These are phyloP conservation scores for Ephialtes manifestator DNA, from an alignment of 2,888 invertebrate genomes.

Conservation along the genomic window DNA sequence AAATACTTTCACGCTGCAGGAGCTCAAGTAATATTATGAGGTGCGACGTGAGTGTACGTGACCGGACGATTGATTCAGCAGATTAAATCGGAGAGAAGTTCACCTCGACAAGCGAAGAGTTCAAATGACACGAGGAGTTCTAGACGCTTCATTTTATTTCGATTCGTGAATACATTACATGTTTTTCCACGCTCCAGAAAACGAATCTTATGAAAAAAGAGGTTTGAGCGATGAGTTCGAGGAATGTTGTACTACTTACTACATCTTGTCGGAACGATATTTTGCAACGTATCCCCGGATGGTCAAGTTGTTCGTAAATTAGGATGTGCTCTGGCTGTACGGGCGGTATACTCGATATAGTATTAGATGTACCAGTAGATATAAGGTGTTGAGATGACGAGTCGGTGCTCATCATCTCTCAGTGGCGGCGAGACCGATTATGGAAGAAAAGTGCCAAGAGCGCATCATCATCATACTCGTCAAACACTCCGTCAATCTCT, in stretches of 20 bases:
- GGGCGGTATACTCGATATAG: background rate
- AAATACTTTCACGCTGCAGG: conserved; percentile 8
- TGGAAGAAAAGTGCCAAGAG: conserved; percentile 44
- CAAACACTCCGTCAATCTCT: conserved; percentile 44
- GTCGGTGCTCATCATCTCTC: conserved; percentile 46
- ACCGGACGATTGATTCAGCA: background rate
- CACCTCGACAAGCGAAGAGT: background rate
- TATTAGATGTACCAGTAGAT: background rate
- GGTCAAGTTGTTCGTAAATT: conserved; percentile 27
- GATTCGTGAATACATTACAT: background rate
- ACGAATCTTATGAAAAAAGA: background rate
- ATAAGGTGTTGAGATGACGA: conserved; percentile 9
- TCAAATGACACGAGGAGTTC: background rate
- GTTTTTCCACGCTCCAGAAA: conserved; percentile 28
- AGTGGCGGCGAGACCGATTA: conserved; percentile 54
- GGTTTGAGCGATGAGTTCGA: conserved; percentile 5
- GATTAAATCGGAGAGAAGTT: background rate
- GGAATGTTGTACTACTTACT: background rate
- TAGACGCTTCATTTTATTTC: background rate
- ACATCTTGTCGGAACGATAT: conserved; percentile 1
- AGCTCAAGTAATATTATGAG: background rate
- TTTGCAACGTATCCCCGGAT: conserved; percentile 34
- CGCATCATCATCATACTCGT: conserved; percentile 43
- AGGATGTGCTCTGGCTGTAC: conserved; percentile 11
- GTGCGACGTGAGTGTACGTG: conserved; percentile 4